These are phyloP conservation scores for Glomeris marginata DNA, from an alignment of 2,888 invertebrate genomes.

Conservation along the genomic window DNA sequence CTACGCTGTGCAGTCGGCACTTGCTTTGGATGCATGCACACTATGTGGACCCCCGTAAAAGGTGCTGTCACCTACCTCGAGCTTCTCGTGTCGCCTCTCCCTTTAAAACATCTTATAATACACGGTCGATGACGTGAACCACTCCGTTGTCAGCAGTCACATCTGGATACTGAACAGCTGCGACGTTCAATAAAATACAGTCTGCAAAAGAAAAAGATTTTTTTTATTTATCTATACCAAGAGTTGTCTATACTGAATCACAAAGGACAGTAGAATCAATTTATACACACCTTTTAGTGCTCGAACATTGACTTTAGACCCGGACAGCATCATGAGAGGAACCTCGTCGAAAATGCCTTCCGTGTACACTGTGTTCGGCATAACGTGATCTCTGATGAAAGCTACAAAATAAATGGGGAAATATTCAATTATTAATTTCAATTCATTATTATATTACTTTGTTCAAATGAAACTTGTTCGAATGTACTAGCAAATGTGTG, in stretches of 20 bases:
- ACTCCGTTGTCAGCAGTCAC: constrained; percentile 11
- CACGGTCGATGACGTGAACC: constrained; percentile 10
- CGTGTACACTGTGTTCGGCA: constrained; percentile 8
- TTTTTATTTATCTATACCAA: background rate
- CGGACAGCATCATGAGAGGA: constrained; percentile 4
- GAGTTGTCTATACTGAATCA: background rate
- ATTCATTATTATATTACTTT: no score
- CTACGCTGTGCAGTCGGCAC: background rate
- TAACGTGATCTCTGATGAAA: constrained; percentile 7
- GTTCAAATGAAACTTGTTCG: no score
- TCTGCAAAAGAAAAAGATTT: constrained; percentile 4
- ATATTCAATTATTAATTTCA: no score
- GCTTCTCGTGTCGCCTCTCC: no score
- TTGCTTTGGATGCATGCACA: background rate
- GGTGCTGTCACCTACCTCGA: no score
- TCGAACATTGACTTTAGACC: constrained; percentile 8
- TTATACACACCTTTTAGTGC: constrained; percentile 9
- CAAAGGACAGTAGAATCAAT: no score
- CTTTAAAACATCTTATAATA: constrained; percentile 2
- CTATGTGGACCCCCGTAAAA: no score
- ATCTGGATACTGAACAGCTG: constrained; percentile 11
- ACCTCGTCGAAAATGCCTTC: constrained; percentile 11
- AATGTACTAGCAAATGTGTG: no score
- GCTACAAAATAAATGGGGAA: no score
- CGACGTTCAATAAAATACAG: constrained; percentile 10